Conservation (phyloP, 2,113 vertebrate genomes). For the Lipotes vexillifer region DNA sequence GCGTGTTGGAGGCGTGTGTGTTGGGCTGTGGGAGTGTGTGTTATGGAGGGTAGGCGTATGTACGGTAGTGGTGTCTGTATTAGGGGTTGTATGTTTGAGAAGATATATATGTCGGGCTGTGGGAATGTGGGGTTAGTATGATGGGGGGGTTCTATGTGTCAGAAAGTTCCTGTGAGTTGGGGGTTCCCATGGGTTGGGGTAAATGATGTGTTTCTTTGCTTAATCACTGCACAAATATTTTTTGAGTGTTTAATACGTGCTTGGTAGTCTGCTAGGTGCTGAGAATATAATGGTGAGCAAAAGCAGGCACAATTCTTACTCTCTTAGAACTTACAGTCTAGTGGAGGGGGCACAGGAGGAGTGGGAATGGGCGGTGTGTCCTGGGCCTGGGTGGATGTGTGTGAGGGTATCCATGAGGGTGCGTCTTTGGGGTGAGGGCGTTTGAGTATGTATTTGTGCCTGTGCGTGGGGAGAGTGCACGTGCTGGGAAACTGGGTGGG, state of each 20-base stretch:
- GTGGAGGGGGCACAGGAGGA: neutral
- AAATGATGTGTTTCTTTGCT: neutral
- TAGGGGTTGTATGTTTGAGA: neutral
- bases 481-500: neutral
- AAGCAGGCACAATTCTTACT: neutral
- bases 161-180: neutral
- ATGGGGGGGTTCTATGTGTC: neutral
- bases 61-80: neutral
- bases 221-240: neutral
- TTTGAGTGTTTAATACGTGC: neutral
- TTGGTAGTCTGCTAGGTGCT: neutral
- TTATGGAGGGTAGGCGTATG: neutral
- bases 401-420: neutral
- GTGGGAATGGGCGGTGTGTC: neutral
- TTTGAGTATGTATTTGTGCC: neutral
- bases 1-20: neutral
- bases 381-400: neutral
- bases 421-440: neutral
- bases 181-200: neutral
- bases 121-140: neutral
- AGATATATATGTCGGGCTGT: neutral
- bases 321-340: neutral
- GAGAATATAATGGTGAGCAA: neutral
- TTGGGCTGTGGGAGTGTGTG: neutral
- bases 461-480: neutral